phyloP scores from a whole-genome alignment of 2,797 vertebrate species.

The Spatula versicolor region DNA sequence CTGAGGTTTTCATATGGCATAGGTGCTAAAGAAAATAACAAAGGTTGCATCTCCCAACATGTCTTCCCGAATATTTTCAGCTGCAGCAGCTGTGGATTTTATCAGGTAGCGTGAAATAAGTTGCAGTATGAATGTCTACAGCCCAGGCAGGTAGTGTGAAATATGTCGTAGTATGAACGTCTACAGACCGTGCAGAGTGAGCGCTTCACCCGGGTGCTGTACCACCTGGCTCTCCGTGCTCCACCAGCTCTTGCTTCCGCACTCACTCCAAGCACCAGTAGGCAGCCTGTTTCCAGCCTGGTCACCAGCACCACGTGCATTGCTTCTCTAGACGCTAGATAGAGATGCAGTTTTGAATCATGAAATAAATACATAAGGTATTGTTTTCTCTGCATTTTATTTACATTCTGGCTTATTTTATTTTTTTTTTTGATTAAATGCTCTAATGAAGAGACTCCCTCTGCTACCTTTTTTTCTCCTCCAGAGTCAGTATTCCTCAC shows the following conservation, averaged over 20 bases:
- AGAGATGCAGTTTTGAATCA: neutral
- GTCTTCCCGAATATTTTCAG: neutral
- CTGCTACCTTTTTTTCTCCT: neutral
- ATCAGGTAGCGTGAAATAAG: neutral
- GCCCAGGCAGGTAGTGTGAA: neutral
- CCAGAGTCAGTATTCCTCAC: accelerated
- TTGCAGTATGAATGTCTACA: neutral
- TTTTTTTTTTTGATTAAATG: neutral
- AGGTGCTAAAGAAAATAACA: neutral
- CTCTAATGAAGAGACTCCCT: neutral
- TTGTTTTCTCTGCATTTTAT: neutral
- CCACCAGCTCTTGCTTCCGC: neutral
- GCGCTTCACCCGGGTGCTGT: neutral
- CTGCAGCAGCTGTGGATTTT: neutral
- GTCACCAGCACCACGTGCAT: neutral
- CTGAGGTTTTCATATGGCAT: no score
- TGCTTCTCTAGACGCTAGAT: neutral
- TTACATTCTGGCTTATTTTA: neutral
- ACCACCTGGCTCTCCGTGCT: neutral
- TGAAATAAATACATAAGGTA: neutral
- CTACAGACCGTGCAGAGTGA: neutral
- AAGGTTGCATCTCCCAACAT: neutral
- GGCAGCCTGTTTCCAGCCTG: neutral
- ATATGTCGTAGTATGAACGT: neutral
- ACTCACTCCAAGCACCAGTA: neutral